These are phyloP conservation scores for Cloeon dipterum DNA, from an alignment of 2,888 invertebrate species.

Conservation along the genomic window DNA sequence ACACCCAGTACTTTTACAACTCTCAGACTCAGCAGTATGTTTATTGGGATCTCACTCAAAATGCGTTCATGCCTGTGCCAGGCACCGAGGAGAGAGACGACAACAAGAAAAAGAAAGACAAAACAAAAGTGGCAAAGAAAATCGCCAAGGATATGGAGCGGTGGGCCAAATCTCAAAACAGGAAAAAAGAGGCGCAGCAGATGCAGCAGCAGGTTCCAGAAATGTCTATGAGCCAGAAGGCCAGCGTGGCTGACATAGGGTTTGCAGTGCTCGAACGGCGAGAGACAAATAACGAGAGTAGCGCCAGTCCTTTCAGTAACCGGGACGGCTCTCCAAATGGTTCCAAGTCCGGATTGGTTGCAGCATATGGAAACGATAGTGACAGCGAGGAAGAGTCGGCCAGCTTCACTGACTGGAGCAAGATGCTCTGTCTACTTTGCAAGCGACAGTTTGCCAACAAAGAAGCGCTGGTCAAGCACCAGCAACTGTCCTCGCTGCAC, in stretches of 20 bases:
- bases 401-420: slow-evolving; percentile 52
- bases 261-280: slow-evolving; percentile 77
- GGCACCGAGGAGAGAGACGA: slow-evolving; percentile 17
- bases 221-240: slow-evolving; percentile 23
- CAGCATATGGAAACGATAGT: slow-evolving; percentile 44
- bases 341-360: slow-evolving; percentile 29
- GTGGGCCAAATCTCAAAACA: slow-evolving; percentile 94
- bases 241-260: slow-evolving; percentile 80
- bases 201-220: slow-evolving; percentile 8
- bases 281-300: slow-evolving; percentile 14
- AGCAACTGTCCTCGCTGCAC: slow-evolving; percentile 81
- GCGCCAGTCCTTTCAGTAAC: background rate
- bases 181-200: slow-evolving; percentile 57
- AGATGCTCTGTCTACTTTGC: slow-evolving; percentile 81
- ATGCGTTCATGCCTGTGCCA: slow-evolving; percentile 20
- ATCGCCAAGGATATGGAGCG: slow-evolving; percentile 88
- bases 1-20: slow-evolving; percentile 91
- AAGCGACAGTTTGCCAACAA: slow-evolving; percentile 81
- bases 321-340: background rate
- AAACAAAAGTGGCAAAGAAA: slow-evolving; percentile 92
- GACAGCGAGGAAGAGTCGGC: slow-evolving; percentile 41
- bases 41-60: slow-evolving; percentile 62
- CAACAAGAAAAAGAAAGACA: slow-evolving; percentile 48
- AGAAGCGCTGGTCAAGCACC: slow-evolving; percentile 76
- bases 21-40: slow-evolving; percentile 73